Conservation (phyloP, 1,140 invertebrate genomes). For the Aporrectodea caliginosa region DNA sequence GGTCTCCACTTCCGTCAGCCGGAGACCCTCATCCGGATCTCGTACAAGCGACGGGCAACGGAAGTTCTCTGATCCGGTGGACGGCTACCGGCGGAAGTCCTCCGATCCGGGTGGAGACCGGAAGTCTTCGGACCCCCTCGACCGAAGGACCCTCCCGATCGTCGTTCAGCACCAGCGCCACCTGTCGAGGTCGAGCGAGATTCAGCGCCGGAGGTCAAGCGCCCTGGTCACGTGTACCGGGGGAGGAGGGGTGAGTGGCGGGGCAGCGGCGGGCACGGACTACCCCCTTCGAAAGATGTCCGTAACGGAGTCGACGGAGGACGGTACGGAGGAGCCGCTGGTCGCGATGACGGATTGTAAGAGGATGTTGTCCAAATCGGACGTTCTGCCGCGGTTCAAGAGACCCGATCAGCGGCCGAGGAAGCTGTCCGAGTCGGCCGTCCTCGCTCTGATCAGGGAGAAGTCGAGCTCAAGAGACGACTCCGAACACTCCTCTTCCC, state of each 20-base stretch:
- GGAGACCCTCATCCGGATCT: neutral
- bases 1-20: neutral
- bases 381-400: constrained; percentile 17
- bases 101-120: constrained; percentile 16
- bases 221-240: neutral
- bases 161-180: neutral
- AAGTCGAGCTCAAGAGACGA: constrained; percentile 4
- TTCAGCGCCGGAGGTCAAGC: neutral
- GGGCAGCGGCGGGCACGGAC: neutral
- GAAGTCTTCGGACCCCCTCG: neutral
- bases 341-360: neutral
- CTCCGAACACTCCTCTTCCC: neutral
- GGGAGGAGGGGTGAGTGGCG: neutral
- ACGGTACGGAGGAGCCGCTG: neutral
- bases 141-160: neutral
- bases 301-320: neutral
- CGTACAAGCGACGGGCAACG: neutral
- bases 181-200: neutral
- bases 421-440: neutral
- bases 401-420: neutral
- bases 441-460: neutral
- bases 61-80: constrained; percentile 7
- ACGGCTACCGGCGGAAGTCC: constrained; percentile 18
- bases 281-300: neutral
- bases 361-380: constrained; percentile 13